Evolutionary conservation across 2,113 vertebrate species (phyloP).

Genomic region (Oryzias curvinotus): DNA sequence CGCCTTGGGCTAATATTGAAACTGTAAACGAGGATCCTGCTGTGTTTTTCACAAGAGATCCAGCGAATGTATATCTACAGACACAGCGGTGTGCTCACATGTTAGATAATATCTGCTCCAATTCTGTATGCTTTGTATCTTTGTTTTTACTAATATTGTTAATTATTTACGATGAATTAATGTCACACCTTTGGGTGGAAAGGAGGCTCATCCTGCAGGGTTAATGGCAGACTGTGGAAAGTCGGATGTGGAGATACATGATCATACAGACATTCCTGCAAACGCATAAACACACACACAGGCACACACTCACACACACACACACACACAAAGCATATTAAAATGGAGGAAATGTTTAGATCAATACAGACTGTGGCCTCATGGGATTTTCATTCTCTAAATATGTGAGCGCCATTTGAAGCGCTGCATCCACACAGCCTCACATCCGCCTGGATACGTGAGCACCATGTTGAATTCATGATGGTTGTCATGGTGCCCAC

Average conservation of each 20-base stretch:
- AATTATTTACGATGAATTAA: neutral
- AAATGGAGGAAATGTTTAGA: conserved; percentile 23
- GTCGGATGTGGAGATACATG: conserved; percentile 17
- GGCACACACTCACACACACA: conserved; percentile 9
- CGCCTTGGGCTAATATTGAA: conserved; percentile 9
- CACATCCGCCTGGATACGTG: conserved; percentile 73
- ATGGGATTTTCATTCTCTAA: conserved; percentile 48
- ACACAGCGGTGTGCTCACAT: neutral
- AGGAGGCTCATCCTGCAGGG: neutral
- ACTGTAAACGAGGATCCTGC: conserved; percentile 11
- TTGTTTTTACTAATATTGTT: too few relatives aligned
- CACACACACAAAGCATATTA: conserved; percentile 9
- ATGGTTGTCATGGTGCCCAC: conserved; percentile 77
- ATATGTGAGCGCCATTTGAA: conserved; percentile 69
- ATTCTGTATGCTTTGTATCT: too few relatives aligned
- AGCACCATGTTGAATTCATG: conserved; percentile 73
- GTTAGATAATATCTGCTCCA: too few relatives aligned
- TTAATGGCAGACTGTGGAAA: conserved; percentile 8
- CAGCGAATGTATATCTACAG: conserved; percentile 3
- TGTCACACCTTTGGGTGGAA: neutral
- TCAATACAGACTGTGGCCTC: conserved; percentile 33
- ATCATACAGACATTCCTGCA: conserved; percentile 12
- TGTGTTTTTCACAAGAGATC: neutral
- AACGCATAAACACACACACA: neutral
- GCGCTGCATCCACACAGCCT: conserved; percentile 58